Conservation (phyloP, 2,113 vertebrate species). For the Ornithorhynchus anatinus region DNA sequence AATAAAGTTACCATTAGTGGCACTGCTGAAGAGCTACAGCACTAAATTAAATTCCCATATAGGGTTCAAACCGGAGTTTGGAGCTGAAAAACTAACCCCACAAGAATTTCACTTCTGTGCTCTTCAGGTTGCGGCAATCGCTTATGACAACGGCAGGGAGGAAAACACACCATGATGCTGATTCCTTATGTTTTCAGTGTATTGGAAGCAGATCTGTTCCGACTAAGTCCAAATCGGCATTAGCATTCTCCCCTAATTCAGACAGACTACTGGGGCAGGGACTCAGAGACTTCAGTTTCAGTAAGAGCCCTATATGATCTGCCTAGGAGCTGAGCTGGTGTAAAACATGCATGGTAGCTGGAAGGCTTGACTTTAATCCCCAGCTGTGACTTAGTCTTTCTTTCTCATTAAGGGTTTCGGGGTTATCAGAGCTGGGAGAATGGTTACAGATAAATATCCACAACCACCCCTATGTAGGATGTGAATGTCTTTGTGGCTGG, state of each 20-base stretch:
- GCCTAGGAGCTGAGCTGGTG: background rate
- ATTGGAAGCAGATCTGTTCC: conserved; percentile 51
- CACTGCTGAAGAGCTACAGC: conserved; percentile 16
- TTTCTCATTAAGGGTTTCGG: conserved; percentile 35
- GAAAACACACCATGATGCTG: background rate
- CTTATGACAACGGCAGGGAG: conserved; percentile 41
- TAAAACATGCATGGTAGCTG: background rate
- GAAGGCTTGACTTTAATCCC: conserved; percentile 44
- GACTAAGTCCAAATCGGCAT: conserved; percentile 32
- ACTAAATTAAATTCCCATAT: conserved; percentile 33
- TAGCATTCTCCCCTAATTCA: conserved; percentile 59
- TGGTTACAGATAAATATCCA: conserved; percentile 25
- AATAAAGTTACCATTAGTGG: conserved; percentile 15
- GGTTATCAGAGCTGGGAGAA: conserved; percentile 31
- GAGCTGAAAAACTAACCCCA: conserved; percentile 9
- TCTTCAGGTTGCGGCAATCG: conserved; percentile 16
- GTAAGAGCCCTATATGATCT: background rate
- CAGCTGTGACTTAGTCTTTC: conserved; percentile 38
- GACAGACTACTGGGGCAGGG: conserved; percentile 30
- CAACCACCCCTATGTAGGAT: background rate
- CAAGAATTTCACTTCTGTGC: background rate
- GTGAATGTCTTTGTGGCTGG: background rate
- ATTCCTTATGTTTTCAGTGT: conserved; percentile 30
- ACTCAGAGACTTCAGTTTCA: conserved; percentile 19
- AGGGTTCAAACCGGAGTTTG: conserved; percentile 9